Evolutionary conservation across 2,797 vertebrate species (phyloP), one percentile per base, ranked within the genome.

Genomic region (Sebastes itinus): DNA sequence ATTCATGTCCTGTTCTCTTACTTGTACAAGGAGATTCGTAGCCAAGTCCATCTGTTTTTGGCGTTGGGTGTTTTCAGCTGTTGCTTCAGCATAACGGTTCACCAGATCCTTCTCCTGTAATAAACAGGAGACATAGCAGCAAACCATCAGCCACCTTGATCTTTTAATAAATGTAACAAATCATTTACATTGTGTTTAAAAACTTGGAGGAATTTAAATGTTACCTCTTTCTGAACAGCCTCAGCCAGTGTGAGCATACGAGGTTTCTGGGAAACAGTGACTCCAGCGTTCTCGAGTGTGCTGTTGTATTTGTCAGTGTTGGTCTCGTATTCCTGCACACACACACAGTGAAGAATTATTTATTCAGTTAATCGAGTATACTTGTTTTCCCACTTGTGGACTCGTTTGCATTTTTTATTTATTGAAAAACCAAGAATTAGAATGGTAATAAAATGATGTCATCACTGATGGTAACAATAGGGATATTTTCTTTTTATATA

Each of bases 11-110:
- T 18, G 27, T 62, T 80, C 49, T 74, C 87, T 61, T 96, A 99
- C 98, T 95, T 97, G 97, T 86, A 92, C 87, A 82, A 95, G 63
- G 1, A 99, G 54, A 88, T 92, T 98, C 81, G 95, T 96, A 74
- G 97, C 97, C 80, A 99, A 96, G 30, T 92, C 95, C 95, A 99
- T 95, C 86, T 96, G 97, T 77, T 92, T 97, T 84, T 99, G 96
- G 18, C 95, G 94, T 87, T 99, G 96, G 54, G 94, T 90, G 18
- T 95, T 97, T 83, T 97, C 94, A 71, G 97, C 97, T 16, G 91
- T 89, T 5, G 94, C 91, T 87, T 97, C 95, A 16, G 96, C 91
- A 7, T 95, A 99, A 32, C 94, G 95, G 69, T 95, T 98, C 22
- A 95, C 88, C 75, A 97, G 87, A 78, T 92, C 92, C 71, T 96